Evolutionary conservation across 2,113 vertebrate species (phyloP).

Genomic region (Elgaria multicarinata): DNA sequence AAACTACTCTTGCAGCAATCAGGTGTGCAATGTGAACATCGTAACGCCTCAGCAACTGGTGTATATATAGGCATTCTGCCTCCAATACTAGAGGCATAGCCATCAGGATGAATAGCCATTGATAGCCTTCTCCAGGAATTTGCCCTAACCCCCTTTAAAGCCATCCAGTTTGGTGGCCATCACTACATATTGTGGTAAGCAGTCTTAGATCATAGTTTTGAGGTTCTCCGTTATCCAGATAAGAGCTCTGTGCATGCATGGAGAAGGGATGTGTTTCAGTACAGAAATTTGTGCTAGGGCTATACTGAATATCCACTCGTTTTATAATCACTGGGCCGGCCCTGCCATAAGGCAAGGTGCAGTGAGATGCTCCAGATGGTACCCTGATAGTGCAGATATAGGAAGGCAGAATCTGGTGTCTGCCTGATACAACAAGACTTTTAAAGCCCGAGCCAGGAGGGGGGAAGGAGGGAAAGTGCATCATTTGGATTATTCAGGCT

Average conservation of each 20-base stretch:
- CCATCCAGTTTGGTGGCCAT: no score
- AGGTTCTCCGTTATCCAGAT: not conserved
- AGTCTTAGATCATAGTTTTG: not conserved
- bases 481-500: not conserved
- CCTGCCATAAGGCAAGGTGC: not conserved
- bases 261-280: not conserved
- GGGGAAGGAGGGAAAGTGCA: not conserved
- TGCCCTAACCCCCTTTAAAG: no score
- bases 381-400: not conserved
- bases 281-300: not conserved
- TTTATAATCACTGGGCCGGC: not conserved
- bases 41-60: not conserved
- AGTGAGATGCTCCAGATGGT: not conserved
- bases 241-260: not conserved
- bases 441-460: no score
- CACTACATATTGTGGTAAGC: not conserved
- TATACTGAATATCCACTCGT: not conserved
- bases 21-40: not conserved
- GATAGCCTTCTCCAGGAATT: no score
- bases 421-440: not conserved
- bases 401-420: not conserved
- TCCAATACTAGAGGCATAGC: no score
- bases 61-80: no score
- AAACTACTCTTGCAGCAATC: not conserved
- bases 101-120: no score